Conservation (phyloP, 2,113 vertebrate species). For the Kryptolebias marmoratus region DNA sequence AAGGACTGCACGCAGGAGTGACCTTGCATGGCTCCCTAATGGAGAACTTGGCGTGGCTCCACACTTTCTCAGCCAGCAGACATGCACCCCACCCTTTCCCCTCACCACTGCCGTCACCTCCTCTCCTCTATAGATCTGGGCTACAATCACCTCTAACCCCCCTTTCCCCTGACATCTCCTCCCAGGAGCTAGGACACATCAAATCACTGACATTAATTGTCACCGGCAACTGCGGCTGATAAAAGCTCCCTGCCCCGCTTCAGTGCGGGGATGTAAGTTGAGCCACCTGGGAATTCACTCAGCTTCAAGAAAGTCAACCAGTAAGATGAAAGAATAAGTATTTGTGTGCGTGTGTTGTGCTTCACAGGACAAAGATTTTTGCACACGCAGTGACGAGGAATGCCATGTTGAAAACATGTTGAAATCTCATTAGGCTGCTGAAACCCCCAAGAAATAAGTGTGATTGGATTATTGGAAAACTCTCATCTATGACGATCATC, state of each 20-base stretch:
- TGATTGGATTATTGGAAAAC: slow-evolving; percentile 67
- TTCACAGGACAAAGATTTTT: slow-evolving; percentile 26
- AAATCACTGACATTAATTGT: slow-evolving; percentile 78
- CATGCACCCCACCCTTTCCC: slow-evolving; percentile 19
- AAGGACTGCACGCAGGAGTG: slow-evolving; percentile 59
- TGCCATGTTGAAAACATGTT: slow-evolving; percentile 50
- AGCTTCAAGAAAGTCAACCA: slow-evolving; percentile 14
- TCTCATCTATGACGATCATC: slow-evolving; percentile 62
- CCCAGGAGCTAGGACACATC: slow-evolving; percentile 60
- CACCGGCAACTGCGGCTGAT: slow-evolving; percentile 59
- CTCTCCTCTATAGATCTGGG: slow-evolving; percentile 59
- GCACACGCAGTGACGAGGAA: slow-evolving; percentile 36
- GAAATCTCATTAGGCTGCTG: slow-evolving; percentile 45
- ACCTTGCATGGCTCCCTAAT: slow-evolving; percentile 81
- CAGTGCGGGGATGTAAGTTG: slow-evolving; percentile 25
- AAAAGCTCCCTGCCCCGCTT: slow-evolving; percentile 52
- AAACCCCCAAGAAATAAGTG: slow-evolving; percentile 55
- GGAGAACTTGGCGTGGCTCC: slow-evolving; percentile 79
- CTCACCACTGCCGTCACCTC: slow-evolving; percentile 8
- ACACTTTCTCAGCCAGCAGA: slow-evolving; percentile 74
- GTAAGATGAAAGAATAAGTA: slow-evolving; percentile 33
- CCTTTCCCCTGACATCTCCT: slow-evolving; percentile 15
- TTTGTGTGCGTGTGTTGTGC: slow-evolving; percentile 1
- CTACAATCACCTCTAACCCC: slow-evolving; percentile 68
- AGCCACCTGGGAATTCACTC: slow-evolving; percentile 48